Percentiles rank a stretch among this genome's conserved stretches.
phyloP scores from a whole-genome alignment of 2,797 vertebrate genomes.

The Xiphophorus birchmanni region DNA sequence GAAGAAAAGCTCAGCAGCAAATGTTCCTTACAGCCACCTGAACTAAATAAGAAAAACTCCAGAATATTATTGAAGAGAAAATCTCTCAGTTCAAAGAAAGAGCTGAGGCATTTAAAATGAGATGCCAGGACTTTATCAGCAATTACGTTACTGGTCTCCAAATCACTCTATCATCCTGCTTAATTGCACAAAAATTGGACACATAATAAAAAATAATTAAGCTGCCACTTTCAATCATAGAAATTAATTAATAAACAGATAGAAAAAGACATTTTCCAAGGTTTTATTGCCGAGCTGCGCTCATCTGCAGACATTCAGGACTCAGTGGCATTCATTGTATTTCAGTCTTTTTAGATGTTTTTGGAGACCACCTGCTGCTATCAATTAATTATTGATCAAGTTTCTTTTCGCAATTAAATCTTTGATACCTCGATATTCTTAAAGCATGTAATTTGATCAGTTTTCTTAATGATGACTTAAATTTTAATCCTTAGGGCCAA shows the following conservation, averaged over 20 bases:
- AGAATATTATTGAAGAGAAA: slow-evolving; percentile 64
- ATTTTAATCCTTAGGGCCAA: background rate
- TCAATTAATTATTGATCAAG: slow-evolving; percentile 8
- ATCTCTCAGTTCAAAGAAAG: slow-evolving; percentile 69
- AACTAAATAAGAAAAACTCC: slow-evolving; percentile 49
- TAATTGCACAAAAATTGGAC: slow-evolving; percentile 71
- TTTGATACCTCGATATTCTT: background rate
- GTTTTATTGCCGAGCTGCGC: slow-evolving; percentile 8
- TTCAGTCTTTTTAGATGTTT: slow-evolving; percentile 13
- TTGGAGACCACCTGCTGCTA: slow-evolving; percentile 8
- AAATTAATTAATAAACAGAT: slow-evolving; percentile 62
- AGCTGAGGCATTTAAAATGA: slow-evolving; percentile 70
- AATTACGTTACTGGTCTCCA: slow-evolving; percentile 73
- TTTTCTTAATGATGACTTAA: background rate
- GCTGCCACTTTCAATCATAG: slow-evolving; percentile 69
- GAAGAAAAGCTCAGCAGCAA: slow-evolving; percentile 54
- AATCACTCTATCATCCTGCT: slow-evolving; percentile 74
- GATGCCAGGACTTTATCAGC: slow-evolving; percentile 72
- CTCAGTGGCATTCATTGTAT: slow-evolving; percentile 35
- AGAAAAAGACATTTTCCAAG: slow-evolving; percentile 25
- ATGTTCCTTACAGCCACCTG: slow-evolving; percentile 56
- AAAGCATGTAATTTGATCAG: background rate
- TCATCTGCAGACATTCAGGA: slow-evolving; percentile 43
- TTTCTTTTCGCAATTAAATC: slow-evolving; percentile 4
- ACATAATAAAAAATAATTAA: slow-evolving; percentile 67